Evolutionary conservation across 2,113 vertebrate genomes (phyloP).

Genomic region (Octodon degus): DNA sequence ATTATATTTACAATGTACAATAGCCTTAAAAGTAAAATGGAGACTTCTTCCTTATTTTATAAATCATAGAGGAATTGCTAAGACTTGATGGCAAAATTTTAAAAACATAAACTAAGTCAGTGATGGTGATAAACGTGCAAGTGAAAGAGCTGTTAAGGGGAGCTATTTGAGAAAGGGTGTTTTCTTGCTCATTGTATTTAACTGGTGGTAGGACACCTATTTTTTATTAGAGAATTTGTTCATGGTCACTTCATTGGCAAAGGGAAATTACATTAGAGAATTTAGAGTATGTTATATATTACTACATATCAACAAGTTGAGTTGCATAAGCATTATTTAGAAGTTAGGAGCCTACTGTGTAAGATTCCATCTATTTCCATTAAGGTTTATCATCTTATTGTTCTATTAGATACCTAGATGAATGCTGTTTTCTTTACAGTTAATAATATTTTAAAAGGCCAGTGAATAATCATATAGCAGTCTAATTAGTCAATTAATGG

Average conservation of each 20-base stretch:
- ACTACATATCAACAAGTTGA: neutral
- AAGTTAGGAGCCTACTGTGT: neutral
- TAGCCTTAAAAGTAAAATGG: constrained; percentile 49
- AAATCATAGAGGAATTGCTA: constrained; percentile 44
- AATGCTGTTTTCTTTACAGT: neutral
- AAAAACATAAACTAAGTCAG: neutral
- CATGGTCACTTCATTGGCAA: neutral
- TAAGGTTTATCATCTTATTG: neutral
- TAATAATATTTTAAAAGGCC: neutral
- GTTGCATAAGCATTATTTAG: constrained; percentile 19
- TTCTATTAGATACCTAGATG: constrained; percentile 38
- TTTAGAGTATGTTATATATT: neutral
- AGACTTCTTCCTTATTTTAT: neutral
- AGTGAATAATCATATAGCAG: constrained; percentile 1
- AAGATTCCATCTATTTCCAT: neutral
- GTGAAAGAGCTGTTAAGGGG: constrained; percentile 3
- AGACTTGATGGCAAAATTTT: constrained; percentile 23
- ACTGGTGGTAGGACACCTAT: neutral
- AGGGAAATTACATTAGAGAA: constrained; percentile 40
- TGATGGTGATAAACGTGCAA: neutral
- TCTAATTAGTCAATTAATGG: constrained; percentile 2
- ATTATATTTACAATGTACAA: neutral
- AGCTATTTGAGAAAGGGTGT: neutral
- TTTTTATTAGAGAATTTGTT: constrained; percentile 55
- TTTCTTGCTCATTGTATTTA: constrained; percentile 11